Percentiles rank a stretch among this genome's conserved stretches.
These are phyloP conservation scores for Odontomyia ornata DNA, from an alignment of 2,888 invertebrate genomes.

Conservation along the genomic window DNA sequence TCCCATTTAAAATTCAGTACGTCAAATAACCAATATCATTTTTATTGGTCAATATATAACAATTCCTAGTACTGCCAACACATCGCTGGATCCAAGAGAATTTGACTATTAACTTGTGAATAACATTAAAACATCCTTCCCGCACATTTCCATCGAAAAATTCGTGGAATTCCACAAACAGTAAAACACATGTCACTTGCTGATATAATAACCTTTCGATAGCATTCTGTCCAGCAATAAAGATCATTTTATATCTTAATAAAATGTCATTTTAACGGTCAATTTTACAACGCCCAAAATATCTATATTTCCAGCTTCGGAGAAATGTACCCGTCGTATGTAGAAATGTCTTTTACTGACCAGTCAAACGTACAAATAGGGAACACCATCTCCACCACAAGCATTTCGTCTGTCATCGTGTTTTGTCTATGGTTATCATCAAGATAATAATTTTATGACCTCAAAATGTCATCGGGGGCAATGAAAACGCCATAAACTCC, in stretches of 20 bases:
- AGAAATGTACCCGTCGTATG: constrained; percentile 1
- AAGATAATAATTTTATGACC: constrained; percentile 40
- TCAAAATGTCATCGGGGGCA: constrained; percentile 19
- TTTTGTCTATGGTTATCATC: constrained; percentile 4
- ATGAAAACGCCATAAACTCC: constrained; percentile 42
- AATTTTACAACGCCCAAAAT: constrained; percentile 40
- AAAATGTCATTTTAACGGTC: constrained; percentile 39
- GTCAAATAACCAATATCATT: not conserved
- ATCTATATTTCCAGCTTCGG: constrained; percentile 14
- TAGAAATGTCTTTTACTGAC: constrained; percentile 13
- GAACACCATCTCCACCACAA: not conserved
- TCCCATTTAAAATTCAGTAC: not conserved
- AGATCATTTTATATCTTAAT: constrained; percentile 40
- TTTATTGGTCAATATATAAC: not conserved
- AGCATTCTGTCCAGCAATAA: constrained; percentile 36
- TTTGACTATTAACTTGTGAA: constrained; percentile 3
- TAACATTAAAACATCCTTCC: constrained; percentile 13
- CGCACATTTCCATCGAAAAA: not conserved
- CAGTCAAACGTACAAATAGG: not conserved
- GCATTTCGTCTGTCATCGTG: not conserved
- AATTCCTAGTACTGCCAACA: not conserved
- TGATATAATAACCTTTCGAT: constrained; percentile 27
- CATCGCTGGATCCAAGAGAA: not conserved
- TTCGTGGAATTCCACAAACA: constrained; percentile 22
- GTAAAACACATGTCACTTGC: constrained; percentile 25